phyloP scores from a whole-genome alignment of 2,113 vertebrate species.

The Oncorhynchus keta region DNA sequence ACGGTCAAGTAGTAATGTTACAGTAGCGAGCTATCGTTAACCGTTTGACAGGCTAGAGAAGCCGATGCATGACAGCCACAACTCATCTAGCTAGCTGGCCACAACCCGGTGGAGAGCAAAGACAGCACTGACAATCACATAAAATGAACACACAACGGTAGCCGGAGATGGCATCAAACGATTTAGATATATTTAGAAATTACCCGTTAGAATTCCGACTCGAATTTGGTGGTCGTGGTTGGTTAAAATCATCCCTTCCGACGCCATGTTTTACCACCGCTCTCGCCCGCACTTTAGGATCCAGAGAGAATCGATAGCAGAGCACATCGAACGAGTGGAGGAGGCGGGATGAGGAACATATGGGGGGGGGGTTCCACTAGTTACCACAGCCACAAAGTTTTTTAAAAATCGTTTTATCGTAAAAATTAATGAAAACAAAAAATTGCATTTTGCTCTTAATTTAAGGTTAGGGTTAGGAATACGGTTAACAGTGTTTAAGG shows the following conservation, averaged over 20 bases:
- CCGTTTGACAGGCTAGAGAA: too few relatives aligned
- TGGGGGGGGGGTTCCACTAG: not conserved
- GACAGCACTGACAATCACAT: constrained; percentile 50
- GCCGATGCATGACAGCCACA: too few relatives aligned
- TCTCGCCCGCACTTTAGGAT: constrained; percentile 74
- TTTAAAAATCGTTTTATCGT: too few relatives aligned
- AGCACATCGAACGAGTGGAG: constrained; percentile 44
- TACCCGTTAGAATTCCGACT: constrained; percentile 93
- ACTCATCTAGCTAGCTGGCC: constrained; percentile 13
- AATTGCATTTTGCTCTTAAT: too few relatives aligned
- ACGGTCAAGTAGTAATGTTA: too few relatives aligned
- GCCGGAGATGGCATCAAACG: not conserved
- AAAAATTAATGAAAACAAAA: too few relatives aligned
- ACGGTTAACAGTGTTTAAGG: too few relatives aligned
- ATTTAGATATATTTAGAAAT: constrained; percentile 21
- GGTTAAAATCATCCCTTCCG: constrained; percentile 94
- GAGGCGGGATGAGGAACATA: not conserved
- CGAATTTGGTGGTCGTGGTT: constrained; percentile 97
- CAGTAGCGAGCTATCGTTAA: too few relatives aligned
- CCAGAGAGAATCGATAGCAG: constrained; percentile 40
- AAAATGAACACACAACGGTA: constrained; percentile 23
- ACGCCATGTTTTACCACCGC: constrained; percentile 92
- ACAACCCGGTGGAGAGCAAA: constrained; percentile 5
- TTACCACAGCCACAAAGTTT: too few relatives aligned
- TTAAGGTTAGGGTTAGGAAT: too few relatives aligned